These are phyloP conservation scores for Austrolebias charrua DNA, from an alignment of 2,797 vertebrate species.

Conservation along the genomic window DNA sequence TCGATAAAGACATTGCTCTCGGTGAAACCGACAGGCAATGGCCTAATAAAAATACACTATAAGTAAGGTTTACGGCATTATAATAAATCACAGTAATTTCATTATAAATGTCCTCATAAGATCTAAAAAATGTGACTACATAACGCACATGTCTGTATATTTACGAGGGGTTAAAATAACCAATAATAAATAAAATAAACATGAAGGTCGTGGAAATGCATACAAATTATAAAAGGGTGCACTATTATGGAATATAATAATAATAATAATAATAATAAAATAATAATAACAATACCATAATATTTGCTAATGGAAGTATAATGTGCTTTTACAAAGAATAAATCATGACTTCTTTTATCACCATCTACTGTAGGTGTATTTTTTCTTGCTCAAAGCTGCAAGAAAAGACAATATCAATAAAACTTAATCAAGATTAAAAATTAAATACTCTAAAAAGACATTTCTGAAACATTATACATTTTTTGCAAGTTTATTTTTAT, in stretches of 20 bases:
- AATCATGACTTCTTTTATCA: too few species aligned
- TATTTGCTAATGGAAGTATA: too few species aligned
- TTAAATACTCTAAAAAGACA: too few species aligned
- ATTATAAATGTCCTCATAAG: constrained; percentile 25
- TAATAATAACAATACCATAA: too few species aligned
- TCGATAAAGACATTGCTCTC: constrained; percentile 61
- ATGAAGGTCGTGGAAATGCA: neutral
- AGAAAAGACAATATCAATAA: neutral
- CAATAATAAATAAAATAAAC: neutral
- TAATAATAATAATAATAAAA: too few species aligned
- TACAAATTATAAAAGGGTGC: neutral
- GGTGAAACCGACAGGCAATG: constrained; percentile 48
- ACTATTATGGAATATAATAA: too few species aligned
- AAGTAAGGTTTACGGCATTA: constrained; percentile 54
- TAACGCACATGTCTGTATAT: neutral
- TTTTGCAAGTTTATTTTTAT: too few species aligned
- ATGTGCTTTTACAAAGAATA: too few species aligned
- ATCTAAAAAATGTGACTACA: constrained; percentile 3
- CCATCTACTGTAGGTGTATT: too few species aligned
- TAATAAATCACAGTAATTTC: constrained; percentile 58
- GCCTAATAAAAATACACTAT: constrained; percentile 65
- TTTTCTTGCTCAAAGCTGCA: neutral
- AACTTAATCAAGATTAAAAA: neutral
- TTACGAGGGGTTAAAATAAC: too few species aligned
- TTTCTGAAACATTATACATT: neutral